Evolutionary conservation across 2,888 invertebrate genomes (phyloP), one percentile per base, ranked within the genome.

Genomic region (Cheilosia variabilis): DNA sequence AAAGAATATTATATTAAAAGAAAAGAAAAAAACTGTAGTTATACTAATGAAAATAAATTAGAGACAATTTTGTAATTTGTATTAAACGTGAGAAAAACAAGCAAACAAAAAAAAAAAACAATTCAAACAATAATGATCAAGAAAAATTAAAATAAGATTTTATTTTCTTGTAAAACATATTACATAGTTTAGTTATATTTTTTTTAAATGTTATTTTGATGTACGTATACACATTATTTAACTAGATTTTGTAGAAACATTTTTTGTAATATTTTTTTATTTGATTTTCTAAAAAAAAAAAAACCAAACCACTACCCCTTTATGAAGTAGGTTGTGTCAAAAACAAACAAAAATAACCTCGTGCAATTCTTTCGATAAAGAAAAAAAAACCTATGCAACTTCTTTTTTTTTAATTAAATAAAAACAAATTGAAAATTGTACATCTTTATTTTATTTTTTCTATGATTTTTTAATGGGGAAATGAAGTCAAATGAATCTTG

Each of bases 11-110:
- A 88, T 87, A 84, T 81, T 80, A 87, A 73, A 83, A 78, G 86
- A 72, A 71, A 81, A 63, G 63, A 86, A 78, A 73, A 73, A 83
- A 86, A 87, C 87, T 83, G 87, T 89, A 89, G 87, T 89, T 89
- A 88, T 88, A 87, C 86, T 87, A 88, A 86, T 84, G 83, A 88
- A 82, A 82, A 82, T 62, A 79, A 87, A 84, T 84, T 91, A 91
- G 90, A 90, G 89, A 90, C 90, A 90, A 87, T 90, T 91, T 90
- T 90, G 91, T 91, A 90, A 89, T 89, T 89, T 90, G 90, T 91
- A 91, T 89, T 87, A 72, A 87, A 83, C 65, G 73, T 58, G 43
- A 69, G 55, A 88, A 83, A 71, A 87, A 69, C 47, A 68, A 50
- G 15, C 50, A 58, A 62, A 79, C 55, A 79, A 47, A 50, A 71